Evolutionary conservation across 1,140 invertebrate species (phyloP).

Genomic region (Pemphigus obesinymphae): DNA sequence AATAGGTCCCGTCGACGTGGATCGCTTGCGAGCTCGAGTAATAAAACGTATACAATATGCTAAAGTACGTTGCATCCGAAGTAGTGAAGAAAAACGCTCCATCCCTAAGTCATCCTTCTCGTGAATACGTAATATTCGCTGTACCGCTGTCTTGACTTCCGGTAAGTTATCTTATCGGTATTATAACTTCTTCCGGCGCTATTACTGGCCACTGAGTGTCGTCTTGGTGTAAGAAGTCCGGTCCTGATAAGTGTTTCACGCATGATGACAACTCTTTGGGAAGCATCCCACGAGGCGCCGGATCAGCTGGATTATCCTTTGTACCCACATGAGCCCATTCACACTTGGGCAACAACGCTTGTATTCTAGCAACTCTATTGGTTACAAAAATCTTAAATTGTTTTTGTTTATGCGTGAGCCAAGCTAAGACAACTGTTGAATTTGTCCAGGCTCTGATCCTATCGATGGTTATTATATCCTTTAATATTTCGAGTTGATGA

Average conservation of each 20-base stretch:
- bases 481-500: neutral
- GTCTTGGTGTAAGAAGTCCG: neutral
- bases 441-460: slow-evolving; percentile 38
- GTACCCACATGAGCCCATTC: too few relatives aligned
- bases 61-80: neutral
- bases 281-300: neutral
- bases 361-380: slow-evolving; percentile 27
- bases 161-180: neutral
- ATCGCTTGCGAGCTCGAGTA: neutral
- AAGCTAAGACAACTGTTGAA: slow-evolving; percentile 43
- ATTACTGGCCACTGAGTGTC: neutral
- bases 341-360: too few relatives aligned
- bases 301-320: too few relatives aligned
- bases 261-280: neutral
- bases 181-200: neutral
- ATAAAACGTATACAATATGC: neutral
- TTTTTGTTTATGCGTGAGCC: slow-evolving; percentile 41
- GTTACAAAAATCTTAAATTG: slow-evolving; percentile 35
- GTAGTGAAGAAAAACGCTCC: neutral
- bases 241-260: neutral
- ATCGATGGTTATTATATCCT: neutral
- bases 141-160: neutral
- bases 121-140: neutral
- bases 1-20: neutral
- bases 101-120: neutral